A percentile compares a stretch with the other conserved stretches of the same genome.
Evolutionary conservation across 2,113 vertebrate genomes (phyloP).

Genomic region (Corythoichthys intestinalis): DNA sequence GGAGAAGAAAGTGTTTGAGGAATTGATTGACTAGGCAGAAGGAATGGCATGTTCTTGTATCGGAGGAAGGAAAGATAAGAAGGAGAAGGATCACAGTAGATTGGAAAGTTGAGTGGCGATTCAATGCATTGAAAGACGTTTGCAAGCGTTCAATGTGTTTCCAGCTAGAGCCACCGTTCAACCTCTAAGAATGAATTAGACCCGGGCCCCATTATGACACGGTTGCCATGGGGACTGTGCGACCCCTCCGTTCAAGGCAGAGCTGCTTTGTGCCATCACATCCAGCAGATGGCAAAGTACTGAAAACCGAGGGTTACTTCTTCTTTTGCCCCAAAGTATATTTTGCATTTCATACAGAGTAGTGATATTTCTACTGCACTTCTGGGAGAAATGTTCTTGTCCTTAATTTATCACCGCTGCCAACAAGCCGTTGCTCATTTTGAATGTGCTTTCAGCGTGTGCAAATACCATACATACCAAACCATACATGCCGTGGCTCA

Average conservation of each 20-base stretch:
- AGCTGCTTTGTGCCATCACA: conserved; percentile 35
- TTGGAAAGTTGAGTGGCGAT: conserved; percentile 45
- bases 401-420: too few relatives aligned
- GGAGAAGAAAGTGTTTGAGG: conserved; percentile 40
- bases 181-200: conserved; percentile 84
- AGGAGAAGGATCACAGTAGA: conserved; percentile 38
- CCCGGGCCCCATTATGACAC: conserved; percentile 81
- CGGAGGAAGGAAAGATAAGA: conserved; percentile 23
- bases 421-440: background rate
- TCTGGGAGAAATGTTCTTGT: background rate
- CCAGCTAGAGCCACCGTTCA: conserved; percentile 58
- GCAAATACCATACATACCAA: background rate
- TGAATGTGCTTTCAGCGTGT: background rate
- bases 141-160: conserved; percentile 50
- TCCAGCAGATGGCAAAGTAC: background rate
- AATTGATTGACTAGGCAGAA: conserved; percentile 59
- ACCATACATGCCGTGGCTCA: background rate
- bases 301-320: background rate
- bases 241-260: conserved; percentile 78
- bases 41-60: conserved; percentile 26
- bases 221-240: conserved; percentile 88
- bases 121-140: conserved; percentile 19
- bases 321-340: background rate
- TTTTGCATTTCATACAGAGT: background rate
- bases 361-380: background rate